phyloP scores from a whole-genome alignment of 2,888 invertebrate genomes.

The Pandemis corylana region DNA sequence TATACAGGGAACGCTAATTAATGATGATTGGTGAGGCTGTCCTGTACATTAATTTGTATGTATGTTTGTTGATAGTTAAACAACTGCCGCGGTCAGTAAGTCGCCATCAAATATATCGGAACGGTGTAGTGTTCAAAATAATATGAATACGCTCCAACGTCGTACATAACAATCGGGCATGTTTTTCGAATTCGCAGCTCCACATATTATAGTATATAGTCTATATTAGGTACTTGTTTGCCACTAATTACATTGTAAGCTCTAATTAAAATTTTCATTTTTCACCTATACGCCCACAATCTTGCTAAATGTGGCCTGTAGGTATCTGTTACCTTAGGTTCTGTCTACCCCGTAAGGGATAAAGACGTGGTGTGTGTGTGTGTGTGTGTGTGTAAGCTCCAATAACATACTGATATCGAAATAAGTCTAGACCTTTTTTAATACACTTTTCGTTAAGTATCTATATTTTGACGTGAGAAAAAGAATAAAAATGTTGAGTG shows the following conservation, averaged over 20 bases:
- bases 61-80: neutral
- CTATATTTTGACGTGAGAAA: neutral
- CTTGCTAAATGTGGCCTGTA: no score
- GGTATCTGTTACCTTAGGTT: no score
- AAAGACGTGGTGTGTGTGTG: no score
- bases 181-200: no score
- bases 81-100: neutral
- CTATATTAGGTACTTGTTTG: neutral
- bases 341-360: no score
- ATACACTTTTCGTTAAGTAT: neutral
- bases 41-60: slow-evolving; percentile 4
- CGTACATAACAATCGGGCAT: no score
- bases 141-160: neutral
- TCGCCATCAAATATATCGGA: neutral
- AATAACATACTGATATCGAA: neutral
- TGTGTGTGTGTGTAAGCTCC: no score
- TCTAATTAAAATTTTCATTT: no score
- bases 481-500: neutral
- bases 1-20: slow-evolving; percentile 3
- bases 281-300: no score
- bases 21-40: neutral
- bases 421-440: neutral
- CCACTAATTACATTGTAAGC: neutral
- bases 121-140: neutral
- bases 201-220: neutral